Base-by-base conservation (phyloP, 92 coral and sea anemone genomes). In the Siderastrea radians region DNA sequence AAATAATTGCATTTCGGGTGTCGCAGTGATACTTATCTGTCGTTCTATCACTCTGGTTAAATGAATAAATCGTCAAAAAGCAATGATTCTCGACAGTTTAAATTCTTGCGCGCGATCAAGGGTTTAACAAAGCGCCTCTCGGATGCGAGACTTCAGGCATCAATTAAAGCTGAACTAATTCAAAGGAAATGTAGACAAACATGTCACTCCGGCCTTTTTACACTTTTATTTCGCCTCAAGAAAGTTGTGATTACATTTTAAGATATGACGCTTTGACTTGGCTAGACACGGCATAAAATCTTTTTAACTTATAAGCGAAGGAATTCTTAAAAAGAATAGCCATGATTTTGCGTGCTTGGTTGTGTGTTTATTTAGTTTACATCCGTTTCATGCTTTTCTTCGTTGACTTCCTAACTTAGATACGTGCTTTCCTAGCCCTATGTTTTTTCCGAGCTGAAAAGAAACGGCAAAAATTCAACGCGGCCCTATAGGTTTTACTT, bases 1-100 rank as follows among this genome's bases (percentile, higher is more conserved):
- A 76, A 88, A 91, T 88, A 91, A 91, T 91, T 91, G 82, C 69
- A 87, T 87, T 91, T 91, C 79, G 87, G 85, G 91, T 68, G 91
- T 88, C 87, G 89, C 91, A 74, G 81, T 86, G 89, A 84, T 87
- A 88, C 89, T 90, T 60, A 75, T 73, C 71, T 19, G 45, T 84
- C 80, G 72, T 48, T 49, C 74, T 83, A 62, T 61, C 80, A 72
- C 80, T 83, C 80, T 72, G 26, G 58, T 45, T 68, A 57, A 51
- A 69, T 81, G 66, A 57, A 46, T 71, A 61, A 82, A 71, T 84
- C 80, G 87, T 15, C 53, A 84, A 60, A 73, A 49, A 72, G 72
- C 79, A 84, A 50, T 44, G 73, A 61, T 63, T 84, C 38, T 74
- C 61, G 80, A 60, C 87, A 74, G 73, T 48, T 82, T 84, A 84